phyloP scores from a whole-genome alignment of 2,113 vertebrate species.

The Oenanthe melanoleuca region DNA sequence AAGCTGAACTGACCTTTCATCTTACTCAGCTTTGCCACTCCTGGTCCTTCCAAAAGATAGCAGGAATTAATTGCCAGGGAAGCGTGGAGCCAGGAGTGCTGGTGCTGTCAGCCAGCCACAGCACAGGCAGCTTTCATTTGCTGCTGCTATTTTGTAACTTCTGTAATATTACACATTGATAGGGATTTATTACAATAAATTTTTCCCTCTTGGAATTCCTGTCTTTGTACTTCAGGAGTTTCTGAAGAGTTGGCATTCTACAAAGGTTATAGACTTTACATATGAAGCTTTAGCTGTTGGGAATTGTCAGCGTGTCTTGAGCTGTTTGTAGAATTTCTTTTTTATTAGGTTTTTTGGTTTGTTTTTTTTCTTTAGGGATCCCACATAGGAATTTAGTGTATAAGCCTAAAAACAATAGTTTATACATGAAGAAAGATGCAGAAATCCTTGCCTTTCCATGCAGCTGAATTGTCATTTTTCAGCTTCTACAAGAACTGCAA shows the following conservation, averaged over 20 bases:
- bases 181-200: background rate
- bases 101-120: background rate
- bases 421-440: background rate
- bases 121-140: background rate
- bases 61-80: background rate
- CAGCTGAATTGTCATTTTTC: background rate
- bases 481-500: background rate
- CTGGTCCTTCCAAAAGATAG: background rate
- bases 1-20: slow-evolving; percentile 13
- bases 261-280: background rate
- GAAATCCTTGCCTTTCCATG: background rate
- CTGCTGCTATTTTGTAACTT: background rate
- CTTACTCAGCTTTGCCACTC: background rate
- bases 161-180: background rate
- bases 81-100: rapidly evolving
- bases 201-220: background rate
- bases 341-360: no score
- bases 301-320: background rate
- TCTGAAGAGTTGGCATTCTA: background rate
- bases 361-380: background rate
- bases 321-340: no score
- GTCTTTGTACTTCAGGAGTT: background rate
- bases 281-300: background rate
- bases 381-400: background rate
- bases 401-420: background rate